Conservation (phyloP, 2,113 vertebrate genomes). For the Elaphurus davidianus region DNA sequence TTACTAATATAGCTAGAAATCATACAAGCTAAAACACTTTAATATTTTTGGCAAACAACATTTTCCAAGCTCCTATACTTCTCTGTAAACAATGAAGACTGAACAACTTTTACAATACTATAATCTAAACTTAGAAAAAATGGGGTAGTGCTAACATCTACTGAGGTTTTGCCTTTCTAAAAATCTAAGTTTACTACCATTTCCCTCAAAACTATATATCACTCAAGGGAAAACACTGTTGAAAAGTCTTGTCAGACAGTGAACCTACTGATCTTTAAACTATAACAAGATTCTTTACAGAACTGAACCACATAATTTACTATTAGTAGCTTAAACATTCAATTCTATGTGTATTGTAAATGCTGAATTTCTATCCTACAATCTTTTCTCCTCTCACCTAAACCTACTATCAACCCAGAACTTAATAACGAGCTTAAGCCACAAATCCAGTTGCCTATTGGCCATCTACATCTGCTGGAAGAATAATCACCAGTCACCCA, state of each 20-base stretch:
- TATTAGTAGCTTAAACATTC: neutral
- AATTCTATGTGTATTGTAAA: neutral
- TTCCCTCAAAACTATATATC: neutral
- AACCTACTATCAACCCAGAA: neutral
- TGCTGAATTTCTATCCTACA: neutral
- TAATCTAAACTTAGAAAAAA: conserved; percentile 35
- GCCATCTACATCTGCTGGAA: neutral
- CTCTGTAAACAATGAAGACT: neutral
- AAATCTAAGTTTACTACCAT: neutral
- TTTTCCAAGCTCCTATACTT: conserved; percentile 15
- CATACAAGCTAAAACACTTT: neutral
- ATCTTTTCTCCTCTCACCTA: neutral
- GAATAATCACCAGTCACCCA: neutral
- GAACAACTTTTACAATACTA: neutral
- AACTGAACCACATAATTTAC: conserved; percentile 21
- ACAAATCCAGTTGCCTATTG: conserved; percentile 4
- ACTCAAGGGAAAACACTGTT: neutral
- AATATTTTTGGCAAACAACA: neutral
- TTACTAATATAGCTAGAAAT: conserved; percentile 33
- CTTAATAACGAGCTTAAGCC: neutral
- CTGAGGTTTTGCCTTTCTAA: neutral
- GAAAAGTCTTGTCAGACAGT: neutral
- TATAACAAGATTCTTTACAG: neutral
- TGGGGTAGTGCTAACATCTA: neutral
- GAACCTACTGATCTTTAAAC: neutral